Percentiles rank a stretch among this genome's conserved stretches.
Evolutionary conservation across 1,140 invertebrate genomes (phyloP).

Genomic region (Drosophila pandora): DNA sequence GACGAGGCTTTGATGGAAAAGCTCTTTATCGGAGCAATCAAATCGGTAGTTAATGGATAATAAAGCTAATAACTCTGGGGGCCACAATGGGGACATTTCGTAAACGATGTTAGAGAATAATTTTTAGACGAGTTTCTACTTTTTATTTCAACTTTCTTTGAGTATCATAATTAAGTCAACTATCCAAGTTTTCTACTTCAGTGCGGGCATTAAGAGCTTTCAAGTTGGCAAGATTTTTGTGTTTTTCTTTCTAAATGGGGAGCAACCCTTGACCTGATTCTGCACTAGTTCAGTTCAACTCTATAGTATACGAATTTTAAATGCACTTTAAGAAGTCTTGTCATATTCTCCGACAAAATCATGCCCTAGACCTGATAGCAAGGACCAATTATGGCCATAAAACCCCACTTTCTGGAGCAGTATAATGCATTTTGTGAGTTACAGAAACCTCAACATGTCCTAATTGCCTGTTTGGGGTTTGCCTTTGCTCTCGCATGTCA

Average conservation of each 20-base stretch:
- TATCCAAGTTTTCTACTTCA: not conserved
- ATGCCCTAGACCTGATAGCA: not conserved
- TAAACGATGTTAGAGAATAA: not conserved
- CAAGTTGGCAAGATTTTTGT: constrained; percentile 6
- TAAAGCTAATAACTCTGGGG: not conserved
- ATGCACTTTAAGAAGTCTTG: not conserved
- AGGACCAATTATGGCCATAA: not conserved
- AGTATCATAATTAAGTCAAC: constrained; percentile 9
- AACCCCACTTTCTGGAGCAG: not conserved
- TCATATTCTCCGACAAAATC: no score
- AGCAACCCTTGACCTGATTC: constrained; percentile 37
- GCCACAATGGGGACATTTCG: constrained; percentile 8
- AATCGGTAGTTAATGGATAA: constrained; percentile 12
- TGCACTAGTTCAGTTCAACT: not conserved
- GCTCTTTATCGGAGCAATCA: constrained; percentile 9
- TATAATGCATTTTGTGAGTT: constrained; percentile 53
- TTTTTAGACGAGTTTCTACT: not conserved
- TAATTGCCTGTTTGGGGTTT: constrained; percentile 29
- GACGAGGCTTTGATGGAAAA: constrained; percentile 1
- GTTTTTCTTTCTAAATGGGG: not conserved
- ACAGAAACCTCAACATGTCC: constrained; percentile 25
- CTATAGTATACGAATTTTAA: not conserved
- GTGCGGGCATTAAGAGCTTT: constrained; percentile 23
- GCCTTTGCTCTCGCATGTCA: constrained; percentile 17
- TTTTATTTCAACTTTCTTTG: constrained; percentile 2